Evolutionary conservation across 2,888 invertebrate species (phyloP).

Genomic region (Bimastos eiseni): DNA sequence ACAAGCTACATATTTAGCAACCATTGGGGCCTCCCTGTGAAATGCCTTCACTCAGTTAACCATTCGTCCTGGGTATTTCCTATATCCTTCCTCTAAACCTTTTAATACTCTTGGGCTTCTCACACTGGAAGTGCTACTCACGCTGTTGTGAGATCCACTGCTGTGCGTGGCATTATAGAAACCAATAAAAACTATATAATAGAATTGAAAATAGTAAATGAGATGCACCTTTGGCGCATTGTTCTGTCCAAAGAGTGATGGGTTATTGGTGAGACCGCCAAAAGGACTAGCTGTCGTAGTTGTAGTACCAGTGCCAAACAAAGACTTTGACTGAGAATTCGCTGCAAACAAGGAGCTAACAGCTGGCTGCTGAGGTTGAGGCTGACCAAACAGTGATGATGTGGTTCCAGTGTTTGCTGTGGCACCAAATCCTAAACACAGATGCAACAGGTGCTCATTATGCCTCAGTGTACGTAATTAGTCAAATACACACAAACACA

Average conservation of each 20-base stretch:
- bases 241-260: constrained; percentile 40
- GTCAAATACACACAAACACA: not conserved
- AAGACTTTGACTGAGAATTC: constrained; percentile 45
- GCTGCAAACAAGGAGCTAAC: constrained; percentile 40
- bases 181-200: too few relatives aligned
- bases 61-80: too few relatives aligned
- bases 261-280: constrained; percentile 36
- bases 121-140: too few relatives aligned
- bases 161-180: too few relatives aligned
- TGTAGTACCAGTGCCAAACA: constrained; percentile 46
- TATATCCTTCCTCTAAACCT: too few relatives aligned
- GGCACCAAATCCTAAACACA: constrained; percentile 15
- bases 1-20: too few relatives aligned
- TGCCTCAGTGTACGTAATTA: not conserved
- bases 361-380: constrained; percentile 37
- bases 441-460: not conserved
- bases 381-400: constrained; percentile 41
- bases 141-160: too few relatives aligned
- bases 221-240: constrained; percentile 34
- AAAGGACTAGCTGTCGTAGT: constrained; percentile 50
- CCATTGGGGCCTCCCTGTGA: too few relatives aligned
- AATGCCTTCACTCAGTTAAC: too few relatives aligned
- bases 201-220: not conserved
- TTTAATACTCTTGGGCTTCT: too few relatives aligned
- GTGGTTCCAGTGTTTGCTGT: constrained; percentile 26